These are phyloP conservation scores for Drosophila equinoxialis DNA, from an alignment of 1,140 invertebrate genomes.

Conservation along the genomic window DNA sequence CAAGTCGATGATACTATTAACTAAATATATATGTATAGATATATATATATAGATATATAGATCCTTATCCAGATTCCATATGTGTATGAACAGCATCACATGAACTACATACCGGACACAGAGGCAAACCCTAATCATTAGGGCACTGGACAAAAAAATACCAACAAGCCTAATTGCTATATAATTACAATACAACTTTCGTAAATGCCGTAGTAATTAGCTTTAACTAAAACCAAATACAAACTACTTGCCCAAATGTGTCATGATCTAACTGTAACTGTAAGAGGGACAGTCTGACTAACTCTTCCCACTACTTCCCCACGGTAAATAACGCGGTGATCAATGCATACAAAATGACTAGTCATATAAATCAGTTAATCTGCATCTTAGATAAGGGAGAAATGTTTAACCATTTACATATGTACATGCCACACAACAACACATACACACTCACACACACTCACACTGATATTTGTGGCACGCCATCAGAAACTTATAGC, in stretches of 20 bases:
- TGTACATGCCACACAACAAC: conserved; percentile 38
- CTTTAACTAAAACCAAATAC: conserved; percentile 13
- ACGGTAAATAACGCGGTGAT: conserved; percentile 49
- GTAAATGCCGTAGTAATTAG: conserved; percentile 51
- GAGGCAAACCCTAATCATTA: conserved; percentile 34
- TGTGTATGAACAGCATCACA: conserved; percentile 54
- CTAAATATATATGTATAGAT: neutral
- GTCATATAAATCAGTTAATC: conserved; percentile 78
- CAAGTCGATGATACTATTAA: conserved; percentile 34
- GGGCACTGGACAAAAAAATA: conserved; percentile 20
- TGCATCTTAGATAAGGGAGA: conserved; percentile 68
- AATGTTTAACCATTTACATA: conserved; percentile 42
- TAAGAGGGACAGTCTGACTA: conserved; percentile 15
- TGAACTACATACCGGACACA: conserved; percentile 31
- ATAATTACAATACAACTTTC: conserved; percentile 68
- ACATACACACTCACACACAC: conserved; percentile 34
- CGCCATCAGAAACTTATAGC: conserved; percentile 53
- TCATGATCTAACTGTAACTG: conserved; percentile 60
- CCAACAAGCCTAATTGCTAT: conserved; percentile 64
- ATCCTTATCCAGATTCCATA: conserved; percentile 23
- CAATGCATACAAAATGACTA: conserved; percentile 77
- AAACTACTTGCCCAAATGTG: conserved; percentile 34
- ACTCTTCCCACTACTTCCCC: neutral
- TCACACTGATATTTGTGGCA: conserved; percentile 33
- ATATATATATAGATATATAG: neutral